Conservation (phyloP, 2,113 vertebrate species). For the Rousettus leschenaultii region DNA sequence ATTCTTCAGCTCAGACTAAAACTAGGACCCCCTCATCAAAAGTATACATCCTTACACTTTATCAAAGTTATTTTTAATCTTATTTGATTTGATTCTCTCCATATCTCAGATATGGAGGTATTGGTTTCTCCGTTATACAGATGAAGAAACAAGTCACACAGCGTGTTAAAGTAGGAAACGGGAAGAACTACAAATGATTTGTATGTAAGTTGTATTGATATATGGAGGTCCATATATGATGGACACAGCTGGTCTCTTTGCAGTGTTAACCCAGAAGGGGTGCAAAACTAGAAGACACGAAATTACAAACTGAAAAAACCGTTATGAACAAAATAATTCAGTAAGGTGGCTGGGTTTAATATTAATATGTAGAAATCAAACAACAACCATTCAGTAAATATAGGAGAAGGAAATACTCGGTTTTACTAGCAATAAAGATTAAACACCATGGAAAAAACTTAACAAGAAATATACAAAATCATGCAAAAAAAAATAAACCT, state of each 20-base stretch:
- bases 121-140: not conserved
- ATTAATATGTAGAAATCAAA: not conserved
- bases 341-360: not conserved
- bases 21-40: not conserved
- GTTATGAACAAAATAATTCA: not conserved
- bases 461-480: not conserved
- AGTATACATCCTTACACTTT: not conserved
- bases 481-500: not conserved
- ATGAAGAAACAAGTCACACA: not conserved
- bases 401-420: not conserved
- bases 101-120: not conserved
- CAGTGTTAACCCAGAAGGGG: not conserved
- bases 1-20: not conserved
- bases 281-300: not conserved
- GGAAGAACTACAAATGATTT: not conserved
- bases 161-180: not conserved
- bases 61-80: not conserved
- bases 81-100: not conserved
- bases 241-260: not conserved
- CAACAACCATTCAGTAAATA: not conserved
- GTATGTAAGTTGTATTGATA: not conserved
- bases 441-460: not conserved
- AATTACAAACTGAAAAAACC: not conserved
- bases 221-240: not conserved
- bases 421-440: not conserved